Conservation (phyloP, 2,797 vertebrate species). For the Scolopax bukidnonensis region DNA sequence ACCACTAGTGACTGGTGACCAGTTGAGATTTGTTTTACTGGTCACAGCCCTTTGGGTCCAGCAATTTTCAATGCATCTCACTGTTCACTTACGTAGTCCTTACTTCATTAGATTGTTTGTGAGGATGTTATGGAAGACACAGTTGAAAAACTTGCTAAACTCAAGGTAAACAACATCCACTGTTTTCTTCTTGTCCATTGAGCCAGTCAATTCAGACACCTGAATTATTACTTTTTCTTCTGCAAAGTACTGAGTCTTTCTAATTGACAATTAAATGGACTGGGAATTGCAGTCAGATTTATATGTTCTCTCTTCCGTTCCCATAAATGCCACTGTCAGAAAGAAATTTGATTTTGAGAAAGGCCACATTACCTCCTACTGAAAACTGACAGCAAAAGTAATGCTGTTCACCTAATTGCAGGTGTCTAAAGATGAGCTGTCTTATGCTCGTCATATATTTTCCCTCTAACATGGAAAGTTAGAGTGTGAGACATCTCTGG, state of each 20-base stretch:
- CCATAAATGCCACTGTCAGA: not conserved
- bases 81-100: not conserved
- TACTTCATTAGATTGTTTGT: not conserved
- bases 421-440: not conserved
- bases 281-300: not conserved
- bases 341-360: not conserved
- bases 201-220: not conserved
- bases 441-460: not conserved
- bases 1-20: not conserved
- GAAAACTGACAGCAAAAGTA: not conserved
- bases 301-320: not conserved
- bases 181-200: not conserved
- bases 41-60: not conserved
- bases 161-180: not conserved
- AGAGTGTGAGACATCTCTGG: rapidly evolving
- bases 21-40: not conserved
- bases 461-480: not conserved
- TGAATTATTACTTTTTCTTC: not conserved
- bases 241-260: not conserved
- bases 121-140: not conserved
- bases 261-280: not conserved
- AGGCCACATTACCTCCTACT: not conserved
- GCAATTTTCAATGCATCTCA: not conserved
- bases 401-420: not conserved
- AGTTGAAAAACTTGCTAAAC: not conserved